A percentile compares a stretch with the other conserved stretches of the same genome.
Conservation (phyloP, 2,113 vertebrate genomes). For the Aegithalos caudatus region DNA sequence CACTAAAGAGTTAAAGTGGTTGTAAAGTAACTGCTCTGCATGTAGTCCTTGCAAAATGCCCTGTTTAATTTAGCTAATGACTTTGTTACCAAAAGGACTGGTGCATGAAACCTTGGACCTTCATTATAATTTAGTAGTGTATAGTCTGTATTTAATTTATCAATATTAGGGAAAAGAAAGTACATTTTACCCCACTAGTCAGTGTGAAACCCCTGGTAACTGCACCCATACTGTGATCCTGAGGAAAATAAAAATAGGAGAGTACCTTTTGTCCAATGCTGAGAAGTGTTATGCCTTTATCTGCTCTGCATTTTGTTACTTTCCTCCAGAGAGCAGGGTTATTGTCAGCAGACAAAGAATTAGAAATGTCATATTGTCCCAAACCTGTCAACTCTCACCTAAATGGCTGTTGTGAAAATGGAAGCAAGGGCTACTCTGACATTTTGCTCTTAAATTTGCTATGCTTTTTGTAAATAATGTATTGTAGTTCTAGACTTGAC, state of each 20-base stretch:
- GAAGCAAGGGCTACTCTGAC: conserved; percentile 61
- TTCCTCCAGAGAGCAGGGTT: background rate
- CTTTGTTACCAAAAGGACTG: background rate
- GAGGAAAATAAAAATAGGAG: background rate
- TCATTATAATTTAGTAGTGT: background rate
- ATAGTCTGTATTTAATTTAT: background rate
- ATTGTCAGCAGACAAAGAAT: conserved; percentile 58
- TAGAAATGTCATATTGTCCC: conserved; percentile 60
- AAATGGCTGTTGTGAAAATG: conserved; percentile 47
- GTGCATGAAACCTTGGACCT: background rate
- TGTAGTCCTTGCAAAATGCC: background rate
- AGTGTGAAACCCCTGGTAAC: background rate
- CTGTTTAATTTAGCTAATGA: background rate
- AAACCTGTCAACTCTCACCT: conserved; percentile 41
- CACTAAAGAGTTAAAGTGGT: background rate
- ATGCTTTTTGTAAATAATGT: conserved; percentile 37
- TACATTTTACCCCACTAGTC: background rate
- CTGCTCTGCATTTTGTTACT: background rate
- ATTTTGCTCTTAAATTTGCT: conserved; percentile 66
- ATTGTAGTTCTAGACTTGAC: conserved; percentile 26
- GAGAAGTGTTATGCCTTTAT: background rate
- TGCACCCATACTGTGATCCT: background rate
- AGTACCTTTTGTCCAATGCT: background rate
- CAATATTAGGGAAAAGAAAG: background rate
- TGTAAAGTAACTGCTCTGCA: background rate